A percentile compares a stretch with the other conserved stretches of the same genome.
phyloP scores from a whole-genome alignment of 2,888 invertebrate genomes.

The Petrolisthes manimaculis region DNA sequence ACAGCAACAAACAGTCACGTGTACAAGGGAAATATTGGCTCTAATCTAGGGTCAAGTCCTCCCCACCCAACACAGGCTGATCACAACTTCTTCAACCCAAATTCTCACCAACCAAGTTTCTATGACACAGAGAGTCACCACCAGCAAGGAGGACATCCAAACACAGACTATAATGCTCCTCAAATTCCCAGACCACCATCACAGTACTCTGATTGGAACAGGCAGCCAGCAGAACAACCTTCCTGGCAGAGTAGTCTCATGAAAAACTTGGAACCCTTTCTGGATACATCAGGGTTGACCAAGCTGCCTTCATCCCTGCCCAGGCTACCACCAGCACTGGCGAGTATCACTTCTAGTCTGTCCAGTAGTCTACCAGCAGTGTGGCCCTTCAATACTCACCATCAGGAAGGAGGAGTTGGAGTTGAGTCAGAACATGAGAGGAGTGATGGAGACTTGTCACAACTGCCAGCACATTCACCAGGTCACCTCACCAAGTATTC shows the following conservation, averaged over 20 bases:
- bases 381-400: background rate
- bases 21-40: too few species aligned
- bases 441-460: background rate
- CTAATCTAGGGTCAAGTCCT: background rate
- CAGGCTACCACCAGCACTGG: background rate
- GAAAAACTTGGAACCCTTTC: constrained; percentile 20
- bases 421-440: background rate
- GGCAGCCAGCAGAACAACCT: background rate
- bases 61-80: background rate
- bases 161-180: background rate
- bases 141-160: background rate
- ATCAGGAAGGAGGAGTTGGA: background rate
- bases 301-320: background rate
- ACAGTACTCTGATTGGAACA: background rate
- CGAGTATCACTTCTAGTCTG: background rate
- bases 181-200: background rate
- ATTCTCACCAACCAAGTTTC: background rate
- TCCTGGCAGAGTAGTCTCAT: constrained; percentile 31
- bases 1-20: too few species aligned
- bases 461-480: too few species aligned
- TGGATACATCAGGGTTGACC: constrained; percentile 5
- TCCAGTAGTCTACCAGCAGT: background rate
- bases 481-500: too few species aligned
- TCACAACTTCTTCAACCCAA: background rate
- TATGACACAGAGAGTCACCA: background rate